Evolutionary conservation across 1,140 invertebrate species (phyloP).

Genomic region (Diorhabda carinulata): DNA sequence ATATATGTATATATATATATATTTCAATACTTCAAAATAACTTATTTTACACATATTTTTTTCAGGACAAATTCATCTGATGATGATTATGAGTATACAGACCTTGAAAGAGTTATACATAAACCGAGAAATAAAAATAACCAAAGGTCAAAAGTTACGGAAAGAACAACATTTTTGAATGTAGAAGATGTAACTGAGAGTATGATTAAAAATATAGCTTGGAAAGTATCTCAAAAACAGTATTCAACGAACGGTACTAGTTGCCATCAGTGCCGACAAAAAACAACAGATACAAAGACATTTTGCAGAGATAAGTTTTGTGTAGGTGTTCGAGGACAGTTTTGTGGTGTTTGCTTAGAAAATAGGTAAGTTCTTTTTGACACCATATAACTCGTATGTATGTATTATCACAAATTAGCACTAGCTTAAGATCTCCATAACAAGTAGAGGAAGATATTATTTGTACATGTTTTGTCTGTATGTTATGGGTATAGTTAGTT

Average conservation of each 20-base stretch:
- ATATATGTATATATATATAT: background rate
- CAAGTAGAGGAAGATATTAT: too few species aligned
- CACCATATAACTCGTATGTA: background rate
- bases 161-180: slow-evolving; percentile 18
- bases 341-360: slow-evolving; percentile 51
- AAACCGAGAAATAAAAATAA: slow-evolving; percentile 15
- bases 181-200: slow-evolving; percentile 45
- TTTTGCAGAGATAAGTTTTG: slow-evolving; percentile 49
- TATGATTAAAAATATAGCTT: slow-evolving; percentile 45
- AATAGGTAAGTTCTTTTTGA: slow-evolving; percentile 33
- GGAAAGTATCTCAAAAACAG: slow-evolving; percentile 35
- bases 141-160: background rate
- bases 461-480: too few species aligned
- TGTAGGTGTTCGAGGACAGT: slow-evolving; percentile 49
- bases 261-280: slow-evolving; percentile 52
- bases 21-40: too few species aligned
- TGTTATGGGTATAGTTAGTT: too few species aligned
- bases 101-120: slow-evolving; percentile 24
- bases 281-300: slow-evolving; percentile 52
- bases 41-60: background rate
- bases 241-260: slow-evolving; percentile 44
- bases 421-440: too few species aligned
- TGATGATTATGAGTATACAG: slow-evolving; percentile 4
- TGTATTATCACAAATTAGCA: too few species aligned
- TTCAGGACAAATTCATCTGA: background rate